phyloP scores from a whole-genome alignment of 2,888 invertebrate species.

The Gymnosoma rotundatum region DNA sequence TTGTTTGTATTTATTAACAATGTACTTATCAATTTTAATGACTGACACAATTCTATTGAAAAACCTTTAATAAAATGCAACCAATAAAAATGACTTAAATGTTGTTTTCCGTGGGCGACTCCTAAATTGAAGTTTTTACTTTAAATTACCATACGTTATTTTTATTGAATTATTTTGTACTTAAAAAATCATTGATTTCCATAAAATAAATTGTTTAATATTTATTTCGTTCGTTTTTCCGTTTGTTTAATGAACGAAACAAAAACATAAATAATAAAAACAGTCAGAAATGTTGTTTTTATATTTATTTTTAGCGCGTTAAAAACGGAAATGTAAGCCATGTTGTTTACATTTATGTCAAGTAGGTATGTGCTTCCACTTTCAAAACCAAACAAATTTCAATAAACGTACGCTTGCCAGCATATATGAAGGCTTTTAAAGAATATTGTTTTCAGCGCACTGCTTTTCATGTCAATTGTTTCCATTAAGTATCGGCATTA shows the following conservation, averaged over 20 bases:
- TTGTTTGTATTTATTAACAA: too few species aligned
- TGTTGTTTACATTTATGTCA: conserved; percentile 43
- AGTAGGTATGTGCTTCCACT: conserved; percentile 30
- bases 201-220: too few species aligned
- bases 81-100: too few species aligned
- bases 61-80: too few species aligned
- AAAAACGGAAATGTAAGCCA: conserved; percentile 47
- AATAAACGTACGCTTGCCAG: neutral
- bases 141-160: too few species aligned
- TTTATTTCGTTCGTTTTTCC: too few species aligned
- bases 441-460: neutral
- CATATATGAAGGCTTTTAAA: neutral
- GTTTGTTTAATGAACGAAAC: neutral
- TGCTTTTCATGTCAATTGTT: conserved; percentile 54
- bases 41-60: too few species aligned
- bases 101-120: too few species aligned
- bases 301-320: neutral
- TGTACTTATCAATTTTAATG: too few species aligned
- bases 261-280: conserved; percentile 7
- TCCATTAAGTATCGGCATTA: conserved; percentile 41
- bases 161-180: too few species aligned
- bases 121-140: too few species aligned
- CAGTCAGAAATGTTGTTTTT: neutral
- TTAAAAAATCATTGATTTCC: too few species aligned
- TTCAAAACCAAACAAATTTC: conserved; percentile 1